Evolutionary conservation across 2,888 invertebrate species (phyloP).

Genomic region (Cheiracanthium punctorium): DNA sequence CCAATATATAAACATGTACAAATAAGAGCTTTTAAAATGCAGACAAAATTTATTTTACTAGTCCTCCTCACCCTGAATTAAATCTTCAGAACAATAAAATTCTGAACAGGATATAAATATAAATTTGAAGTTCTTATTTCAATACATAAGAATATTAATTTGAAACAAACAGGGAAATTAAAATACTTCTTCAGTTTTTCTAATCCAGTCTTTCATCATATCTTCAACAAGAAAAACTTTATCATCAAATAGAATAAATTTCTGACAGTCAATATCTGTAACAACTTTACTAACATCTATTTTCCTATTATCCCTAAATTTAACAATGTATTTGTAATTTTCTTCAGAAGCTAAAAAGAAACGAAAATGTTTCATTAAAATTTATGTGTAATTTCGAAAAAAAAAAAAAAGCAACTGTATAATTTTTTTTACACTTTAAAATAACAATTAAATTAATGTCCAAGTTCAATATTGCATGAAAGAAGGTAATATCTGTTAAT

Average conservation of each 20-base stretch:
- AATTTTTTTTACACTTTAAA: background rate
- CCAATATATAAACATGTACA: too few species aligned
- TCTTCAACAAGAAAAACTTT: constrained; percentile 82
- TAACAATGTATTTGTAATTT: constrained; percentile 73
- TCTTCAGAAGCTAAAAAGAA: constrained; percentile 49
- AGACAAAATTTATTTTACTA: too few species aligned
- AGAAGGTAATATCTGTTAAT: background rate
- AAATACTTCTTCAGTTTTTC: constrained; percentile 83
- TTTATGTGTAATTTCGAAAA: background rate
- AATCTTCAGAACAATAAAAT: too few species aligned
- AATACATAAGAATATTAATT: too few species aligned
- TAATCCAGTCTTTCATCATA: constrained; percentile 83
- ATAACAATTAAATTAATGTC: background rate
- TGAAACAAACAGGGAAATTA: too few species aligned
- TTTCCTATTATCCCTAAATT: constrained; percentile 31
- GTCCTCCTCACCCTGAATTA: too few species aligned
- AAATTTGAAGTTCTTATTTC: too few species aligned
- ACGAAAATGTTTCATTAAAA: background rate
- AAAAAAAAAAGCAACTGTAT: background rate
- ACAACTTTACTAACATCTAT: constrained; percentile 75
- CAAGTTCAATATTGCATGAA: background rate
- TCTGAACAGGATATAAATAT: too few species aligned
- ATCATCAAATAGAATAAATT: constrained; percentile 79
- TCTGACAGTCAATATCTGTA: constrained; percentile 80
- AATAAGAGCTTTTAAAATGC: too few species aligned